Base-by-base conservation (phyloP, 2,113 vertebrate species). In the Onychorhynchus coronatus region DNA sequence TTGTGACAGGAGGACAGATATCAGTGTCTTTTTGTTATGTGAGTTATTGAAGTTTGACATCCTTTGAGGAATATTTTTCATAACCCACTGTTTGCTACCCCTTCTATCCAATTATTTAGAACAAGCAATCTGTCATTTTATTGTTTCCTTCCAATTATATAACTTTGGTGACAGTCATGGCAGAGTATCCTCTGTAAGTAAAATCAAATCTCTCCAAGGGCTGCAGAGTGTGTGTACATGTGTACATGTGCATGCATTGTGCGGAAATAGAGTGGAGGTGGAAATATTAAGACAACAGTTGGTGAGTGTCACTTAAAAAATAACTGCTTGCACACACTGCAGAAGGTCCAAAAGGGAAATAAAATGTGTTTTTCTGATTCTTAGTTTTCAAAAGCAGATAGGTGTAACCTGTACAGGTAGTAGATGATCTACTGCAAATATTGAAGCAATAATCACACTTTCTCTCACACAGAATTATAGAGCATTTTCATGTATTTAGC, bases 61-160 rank as follows among this genome's bases (percentile, higher is more conserved):
- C 73, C 96, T 96, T 92, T 92, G 93, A 96, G 89, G 95, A 97
- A 93, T 97, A 96, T 97, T 97, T 97, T 96, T 97, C 96, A 93
- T 95, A 97, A 96, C 96, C 92, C 78, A 97, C 91, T 82, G 93
- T 96, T 97, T 96, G 83, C 94, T 87, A 93, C 81, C 74, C 96
- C 95, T 94, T 95, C 89, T 95, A 97, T 97, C 97, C 94, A 97
- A 97, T 97, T 98, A 97, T 97, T 97, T 92, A 96, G 97, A 97
- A 97, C 97, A 97, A 97, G 97, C 97, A 97, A 97, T 98, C 97
- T 98, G 97, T 96, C 95, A 96, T 96, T 97, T 96, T 89, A 92
- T 97, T 98, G 95, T 97, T 97, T 94, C 91, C 74, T 97, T 97
- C 96, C 96, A 97, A 97, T 97, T 97, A 97, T 97, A 88, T 95